Conservation (phyloP, 1,140 invertebrate genomes). For the Coenobita brevimanus region DNA sequence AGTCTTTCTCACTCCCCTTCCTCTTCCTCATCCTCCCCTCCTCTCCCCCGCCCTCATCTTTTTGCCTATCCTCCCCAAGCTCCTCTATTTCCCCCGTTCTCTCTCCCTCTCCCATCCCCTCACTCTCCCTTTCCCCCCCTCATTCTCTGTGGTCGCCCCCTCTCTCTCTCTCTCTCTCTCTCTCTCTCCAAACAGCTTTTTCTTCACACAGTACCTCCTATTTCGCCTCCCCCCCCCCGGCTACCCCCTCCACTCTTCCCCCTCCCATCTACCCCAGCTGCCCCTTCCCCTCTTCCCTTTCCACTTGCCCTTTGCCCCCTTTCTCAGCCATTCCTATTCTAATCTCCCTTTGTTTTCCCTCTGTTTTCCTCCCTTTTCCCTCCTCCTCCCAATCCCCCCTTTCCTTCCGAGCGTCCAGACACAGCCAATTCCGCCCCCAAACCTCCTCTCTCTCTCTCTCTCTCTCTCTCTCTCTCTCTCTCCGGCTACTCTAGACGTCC, state of each 20-base stretch:
- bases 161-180: too few species aligned
- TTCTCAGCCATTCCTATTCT: not conserved
- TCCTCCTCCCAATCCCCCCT: not conserved
- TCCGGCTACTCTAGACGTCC: not conserved
- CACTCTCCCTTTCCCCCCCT: not conserved
- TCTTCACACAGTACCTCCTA: not conserved
- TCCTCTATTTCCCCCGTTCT: too few species aligned
- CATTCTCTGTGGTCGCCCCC: slow-evolving; percentile 12
- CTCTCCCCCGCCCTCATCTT: not conserved
- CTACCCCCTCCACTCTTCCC: not conserved
- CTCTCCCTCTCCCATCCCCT: not conserved
- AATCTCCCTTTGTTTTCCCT: not conserved
- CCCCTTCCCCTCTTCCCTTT: not conserved
- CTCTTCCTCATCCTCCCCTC: not conserved
- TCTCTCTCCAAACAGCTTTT: not conserved
- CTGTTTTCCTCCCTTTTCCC: not conserved
- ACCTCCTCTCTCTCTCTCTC: not conserved
- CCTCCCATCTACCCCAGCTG: not conserved
- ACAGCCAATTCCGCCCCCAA: not conserved
- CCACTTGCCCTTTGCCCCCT: too few species aligned
- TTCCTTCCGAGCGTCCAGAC: too few species aligned
- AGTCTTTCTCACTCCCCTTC: too few species aligned
- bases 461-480: not conserved
- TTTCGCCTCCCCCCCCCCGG: not conserved
- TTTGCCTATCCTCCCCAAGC: too few species aligned